Conservation (phyloP, 35 echinoderm and acorn worm species). For the Holothuria glaberrima region DNA sequence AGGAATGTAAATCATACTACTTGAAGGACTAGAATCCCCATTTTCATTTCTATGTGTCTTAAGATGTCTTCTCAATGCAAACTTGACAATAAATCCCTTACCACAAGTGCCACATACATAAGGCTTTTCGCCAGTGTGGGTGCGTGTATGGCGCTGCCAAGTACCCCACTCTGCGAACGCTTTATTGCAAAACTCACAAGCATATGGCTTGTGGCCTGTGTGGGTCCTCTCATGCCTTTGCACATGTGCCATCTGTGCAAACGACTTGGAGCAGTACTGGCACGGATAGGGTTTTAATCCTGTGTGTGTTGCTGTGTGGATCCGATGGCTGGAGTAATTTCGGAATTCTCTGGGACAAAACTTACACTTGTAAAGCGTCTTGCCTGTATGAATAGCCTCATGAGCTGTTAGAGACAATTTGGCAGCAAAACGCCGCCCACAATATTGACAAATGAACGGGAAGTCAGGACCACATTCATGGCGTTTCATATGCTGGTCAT, state of each 20-base stretch:
- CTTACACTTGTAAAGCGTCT: conserved; percentile 68
- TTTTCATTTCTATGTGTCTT: conserved; percentile 31
- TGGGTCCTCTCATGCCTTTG: conserved; percentile 74
- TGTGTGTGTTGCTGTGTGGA: conserved; percentile 70
- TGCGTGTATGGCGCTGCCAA: conserved; percentile 62
- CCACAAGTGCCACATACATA: conserved; percentile 65
- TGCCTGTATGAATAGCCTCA: conserved; percentile 67
- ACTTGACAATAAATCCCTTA: conserved; percentile 65
- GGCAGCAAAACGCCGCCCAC: conserved; percentile 55
- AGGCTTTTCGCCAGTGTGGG: conserved; percentile 71
- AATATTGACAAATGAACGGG: conserved; percentile 63
- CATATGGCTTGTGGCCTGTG: conserved; percentile 53
- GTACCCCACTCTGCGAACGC: conserved; percentile 64
- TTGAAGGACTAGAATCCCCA: background rate
- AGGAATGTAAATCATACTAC: background rate
- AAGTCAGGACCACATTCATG: conserved; percentile 8
- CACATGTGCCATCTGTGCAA: conserved; percentile 57
- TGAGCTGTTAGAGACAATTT: conserved; percentile 58
- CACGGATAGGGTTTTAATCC: conserved; percentile 77
- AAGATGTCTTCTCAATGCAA: conserved; percentile 51
- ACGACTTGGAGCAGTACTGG: conserved; percentile 62
- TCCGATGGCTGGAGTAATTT: conserved; percentile 71
- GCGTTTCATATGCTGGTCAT: conserved; percentile 47
- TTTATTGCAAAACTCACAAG: conserved; percentile 57
- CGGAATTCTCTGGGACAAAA: conserved; percentile 69